Evolutionary conservation across 2,888 invertebrate species (phyloP), one percentile per base, ranked within the genome.

Genomic region (Drosophila formosana): DNA sequence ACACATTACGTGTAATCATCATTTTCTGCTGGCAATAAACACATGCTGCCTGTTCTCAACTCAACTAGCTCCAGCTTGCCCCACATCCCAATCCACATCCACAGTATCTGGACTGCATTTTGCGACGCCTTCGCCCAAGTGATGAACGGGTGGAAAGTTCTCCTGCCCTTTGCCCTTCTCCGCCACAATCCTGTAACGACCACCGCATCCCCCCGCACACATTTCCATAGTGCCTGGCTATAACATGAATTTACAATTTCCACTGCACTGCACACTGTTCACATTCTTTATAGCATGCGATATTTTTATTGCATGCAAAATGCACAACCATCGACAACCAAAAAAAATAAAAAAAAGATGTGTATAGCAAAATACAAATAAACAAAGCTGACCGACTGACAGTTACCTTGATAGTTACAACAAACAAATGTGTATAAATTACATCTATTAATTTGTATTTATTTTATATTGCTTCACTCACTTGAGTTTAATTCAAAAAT

Each of bases 1-100:
- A 50, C 80, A 87, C 85, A 83, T 83, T 84, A 83, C 80, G 78
- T 87, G 78, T 87, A 83, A 83, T 83, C 88, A 83, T 83, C 87
- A 83, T 87, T 83, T 82, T 84, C 82, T 80, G 85, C 85, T 84
- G 80, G 83, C 83, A 83, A 87, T 83, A 83, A 83, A 83, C 83
- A 83, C 83, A 87, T 87, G 83, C 87, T 84, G 87, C 68, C 70
- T 67, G 72, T 60, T 77, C 60, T 51, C 65, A 72, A 49, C 79
- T 63, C 61, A 68, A 64, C 78, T 67, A 62, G 57, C 56, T 57
- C 8, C 55, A 66, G 39, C 53, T 30, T 26, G 41, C 37, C 23
- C 41, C 2, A 3, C 49, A 32, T 28, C 6, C 47, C 30, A 25
- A 4, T 28, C 39, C 39, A 18, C 26, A 32, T 30, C 11, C 18